Base-by-base conservation (phyloP, 2,797 vertebrate species). In the Gymnocypris eckloni region DNA sequence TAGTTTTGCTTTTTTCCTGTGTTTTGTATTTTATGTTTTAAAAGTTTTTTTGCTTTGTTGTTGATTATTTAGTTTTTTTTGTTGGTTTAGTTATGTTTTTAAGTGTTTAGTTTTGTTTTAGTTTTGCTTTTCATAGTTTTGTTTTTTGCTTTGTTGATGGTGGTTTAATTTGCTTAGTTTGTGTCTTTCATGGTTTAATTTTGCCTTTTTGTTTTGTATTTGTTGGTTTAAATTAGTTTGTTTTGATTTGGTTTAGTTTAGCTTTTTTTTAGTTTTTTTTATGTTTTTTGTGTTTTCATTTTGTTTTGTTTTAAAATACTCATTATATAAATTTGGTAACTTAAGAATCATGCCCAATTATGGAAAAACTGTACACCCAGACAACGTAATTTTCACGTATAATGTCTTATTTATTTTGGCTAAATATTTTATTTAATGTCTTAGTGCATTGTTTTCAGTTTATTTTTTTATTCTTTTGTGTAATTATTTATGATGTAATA, bases 401-500 rank as follows among this genome's bases (percentile, higher is more conserved):
- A 18, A 67, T 39, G 16, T 39, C 16, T 39, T 39, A 15, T 48
- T 73, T 72, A 6, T 48, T 72, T 73, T 48, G 12, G 22, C 4
- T 15, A 0, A 0, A 22, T 70, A 25, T 15, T 71, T 43, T 2
- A 33, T 33, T 33, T 70, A 33, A 33, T 33, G 43, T 28, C 16
- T 11, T 20, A 0, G 4, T 72, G 43, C 43, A 16, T 25, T 59
- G 9, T 72, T 13, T 43, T 45, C 1, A n/a, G 13, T 18, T 1
- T 50, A 8, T 12, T n/a, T 12, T 6, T 33, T 33, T 3, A 3
- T 33, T 33, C 33, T 33, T 33, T 33, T 33, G 33, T 81, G 15
- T 91, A 87, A 69, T 64, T 70, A 22, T 64, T 50, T 33, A 10
- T 41, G 15, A 43, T 81, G 33, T 87, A 37, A 73, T 22, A 79